Evolutionary conservation across 2,113 vertebrate genomes (phyloP).

Genomic region (Cinclus cinclus): DNA sequence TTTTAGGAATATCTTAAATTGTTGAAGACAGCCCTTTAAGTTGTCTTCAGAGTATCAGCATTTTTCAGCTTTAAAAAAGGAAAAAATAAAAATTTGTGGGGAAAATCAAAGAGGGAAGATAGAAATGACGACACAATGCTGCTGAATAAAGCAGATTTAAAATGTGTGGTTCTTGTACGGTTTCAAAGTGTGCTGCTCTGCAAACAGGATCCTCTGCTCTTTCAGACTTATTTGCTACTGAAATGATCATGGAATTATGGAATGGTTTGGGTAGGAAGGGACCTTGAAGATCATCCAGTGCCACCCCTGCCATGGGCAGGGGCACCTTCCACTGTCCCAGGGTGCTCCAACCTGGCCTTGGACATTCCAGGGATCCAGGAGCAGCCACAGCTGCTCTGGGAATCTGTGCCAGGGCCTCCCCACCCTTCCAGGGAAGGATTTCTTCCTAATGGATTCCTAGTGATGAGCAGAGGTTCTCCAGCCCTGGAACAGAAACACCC

Average conservation of each 20-base stretch:
- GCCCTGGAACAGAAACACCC: not conserved
- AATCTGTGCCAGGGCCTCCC: not conserved
- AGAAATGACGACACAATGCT: not conserved
- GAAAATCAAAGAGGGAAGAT: not conserved
- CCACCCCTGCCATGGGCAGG: not conserved
- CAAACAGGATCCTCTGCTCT: not conserved
- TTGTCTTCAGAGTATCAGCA: not conserved
- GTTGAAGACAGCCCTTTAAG: not conserved
- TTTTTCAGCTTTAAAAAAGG: not conserved
- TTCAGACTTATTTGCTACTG: not conserved
- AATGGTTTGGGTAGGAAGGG: not conserved
- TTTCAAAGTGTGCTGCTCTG: not conserved
- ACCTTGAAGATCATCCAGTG: not conserved
- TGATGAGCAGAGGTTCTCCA: not conserved
- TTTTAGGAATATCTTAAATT: not conserved
- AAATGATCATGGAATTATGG: not conserved
- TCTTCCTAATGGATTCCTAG: not conserved
- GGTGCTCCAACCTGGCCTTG: not conserved
- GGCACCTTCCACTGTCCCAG: not conserved
- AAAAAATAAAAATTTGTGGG: not conserved
- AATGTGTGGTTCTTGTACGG: fast-evolving
- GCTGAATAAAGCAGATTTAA: not conserved
- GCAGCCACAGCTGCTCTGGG: not conserved
- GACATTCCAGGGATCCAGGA: not conserved
- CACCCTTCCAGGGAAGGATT: not conserved